These are phyloP conservation scores for Drosophila orena DNA, from an alignment of 1,140 invertebrate species.

Conservation along the genomic window DNA sequence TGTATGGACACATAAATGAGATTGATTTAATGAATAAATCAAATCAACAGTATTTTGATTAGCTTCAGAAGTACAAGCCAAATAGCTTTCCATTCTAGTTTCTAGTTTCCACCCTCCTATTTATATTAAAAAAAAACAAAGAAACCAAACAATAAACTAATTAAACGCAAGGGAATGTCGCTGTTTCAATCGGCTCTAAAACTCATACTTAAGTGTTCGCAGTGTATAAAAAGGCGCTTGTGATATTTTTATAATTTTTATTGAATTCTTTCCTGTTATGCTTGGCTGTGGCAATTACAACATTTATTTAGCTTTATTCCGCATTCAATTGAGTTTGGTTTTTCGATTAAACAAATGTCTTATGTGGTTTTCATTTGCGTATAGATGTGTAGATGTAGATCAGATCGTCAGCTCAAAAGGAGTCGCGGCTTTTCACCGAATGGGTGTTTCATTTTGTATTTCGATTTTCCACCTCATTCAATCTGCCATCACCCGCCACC, in stretches of 20 bases:
- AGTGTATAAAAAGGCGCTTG: background rate
- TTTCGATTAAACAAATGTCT: constrained; percentile 31
- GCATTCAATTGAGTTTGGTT: constrained; percentile 29
- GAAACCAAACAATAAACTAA: background rate
- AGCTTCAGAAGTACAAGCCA: background rate
- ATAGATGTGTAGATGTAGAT: constrained; percentile 3
- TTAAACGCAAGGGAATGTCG: background rate
- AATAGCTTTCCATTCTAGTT: background rate
- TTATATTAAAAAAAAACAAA: background rate
- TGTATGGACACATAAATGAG: no score
- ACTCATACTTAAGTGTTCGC: background rate
- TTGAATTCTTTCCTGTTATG: constrained; percentile 27
- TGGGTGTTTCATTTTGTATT: constrained; percentile 2
- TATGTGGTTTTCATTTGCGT: constrained; percentile 12
- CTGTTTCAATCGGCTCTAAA: background rate
- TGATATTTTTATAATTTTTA: constrained; percentile 21
- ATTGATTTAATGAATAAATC: background rate
- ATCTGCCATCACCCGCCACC: constrained; percentile 25
- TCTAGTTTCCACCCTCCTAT: background rate
- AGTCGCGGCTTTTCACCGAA: constrained; percentile 55
- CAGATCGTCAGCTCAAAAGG: constrained; percentile 59
- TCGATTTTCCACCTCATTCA: constrained; percentile 6
- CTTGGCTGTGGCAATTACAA: constrained; percentile 67
- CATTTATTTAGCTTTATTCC: constrained; percentile 52
- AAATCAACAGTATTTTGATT: background rate